A percentile compares a stretch with the other conserved stretches of the same genome.
Evolutionary conservation across 2,888 invertebrate genomes (phyloP).

Genomic region (Deilephila porcellus): DNA sequence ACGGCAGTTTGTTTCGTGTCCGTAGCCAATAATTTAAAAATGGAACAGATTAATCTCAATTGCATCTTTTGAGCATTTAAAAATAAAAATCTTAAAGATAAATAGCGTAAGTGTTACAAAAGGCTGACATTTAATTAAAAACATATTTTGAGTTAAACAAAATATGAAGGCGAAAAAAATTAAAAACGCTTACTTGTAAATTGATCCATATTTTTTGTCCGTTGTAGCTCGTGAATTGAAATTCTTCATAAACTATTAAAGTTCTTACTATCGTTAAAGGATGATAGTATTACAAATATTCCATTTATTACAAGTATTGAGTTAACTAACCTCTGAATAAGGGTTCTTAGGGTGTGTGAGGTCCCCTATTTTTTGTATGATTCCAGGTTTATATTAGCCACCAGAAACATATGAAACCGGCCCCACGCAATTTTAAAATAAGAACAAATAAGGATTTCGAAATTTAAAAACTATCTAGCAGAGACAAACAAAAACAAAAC

Average conservation of each 20-base stretch:
- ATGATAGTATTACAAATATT: not conserved
- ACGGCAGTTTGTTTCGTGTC: conserved; percentile 9
- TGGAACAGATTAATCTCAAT: conserved; percentile 21
- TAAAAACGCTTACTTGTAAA: not conserved
- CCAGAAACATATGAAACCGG: too few species aligned
- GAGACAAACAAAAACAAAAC: too few species aligned
- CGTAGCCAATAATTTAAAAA: conserved; percentile 16
- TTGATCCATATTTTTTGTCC: not conserved
- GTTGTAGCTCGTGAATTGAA: not conserved
- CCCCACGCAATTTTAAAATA: too few species aligned
- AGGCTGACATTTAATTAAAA: conserved; percentile 12
- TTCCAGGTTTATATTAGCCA: too few species aligned
- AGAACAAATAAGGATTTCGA: too few species aligned
- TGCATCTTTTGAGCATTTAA: not conserved
- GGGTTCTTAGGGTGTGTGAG: too few species aligned
- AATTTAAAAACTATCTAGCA: too few species aligned
- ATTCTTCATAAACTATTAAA: conserved; percentile 2
- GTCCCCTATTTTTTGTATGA: too few species aligned
- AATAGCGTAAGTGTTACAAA: not conserved
- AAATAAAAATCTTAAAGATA: not conserved
- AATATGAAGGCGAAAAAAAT: not conserved
- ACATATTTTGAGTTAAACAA: conserved; percentile 6
- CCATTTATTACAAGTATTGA: not conserved
- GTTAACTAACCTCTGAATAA: too few species aligned
- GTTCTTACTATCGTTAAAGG: not conserved